phyloP scores from a whole-genome alignment of 1,140 invertebrate genomes.

The Drosophila sproati region DNA sequence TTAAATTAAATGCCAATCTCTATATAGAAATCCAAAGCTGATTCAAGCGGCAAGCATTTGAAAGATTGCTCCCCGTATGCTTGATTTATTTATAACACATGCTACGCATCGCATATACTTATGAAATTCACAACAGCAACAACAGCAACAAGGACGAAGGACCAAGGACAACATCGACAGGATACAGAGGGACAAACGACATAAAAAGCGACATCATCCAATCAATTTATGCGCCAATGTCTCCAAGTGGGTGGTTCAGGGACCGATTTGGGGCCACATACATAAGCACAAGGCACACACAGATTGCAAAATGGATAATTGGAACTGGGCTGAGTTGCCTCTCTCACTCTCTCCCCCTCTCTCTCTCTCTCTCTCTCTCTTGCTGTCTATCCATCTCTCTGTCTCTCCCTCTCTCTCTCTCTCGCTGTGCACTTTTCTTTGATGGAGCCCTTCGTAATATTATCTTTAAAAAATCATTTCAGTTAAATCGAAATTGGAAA shows the following conservation, averaged over 20 bases:
- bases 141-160: slow-evolving; percentile 6
- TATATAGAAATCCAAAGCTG: slow-evolving; percentile 40
- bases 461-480: slow-evolving; percentile 82
- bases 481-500: slow-evolving; percentile 74
- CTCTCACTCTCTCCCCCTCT: slow-evolving; percentile 24
- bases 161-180: slow-evolving; percentile 25
- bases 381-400: not conserved
- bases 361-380: not conserved
- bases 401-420: not conserved
- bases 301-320: slow-evolving; percentile 82
- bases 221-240: slow-evolving; percentile 81
- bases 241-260: slow-evolving; percentile 59
- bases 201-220: slow-evolving; percentile 83
- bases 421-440: slow-evolving; percentile 29
- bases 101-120: slow-evolving; percentile 72
- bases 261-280: slow-evolving; percentile 43
- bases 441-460: slow-evolving; percentile 66
- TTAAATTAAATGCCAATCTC: slow-evolving; percentile 73
- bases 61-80: slow-evolving; percentile 69
- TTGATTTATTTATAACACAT: slow-evolving; percentile 83
- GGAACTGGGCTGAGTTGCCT: slow-evolving; percentile 54
- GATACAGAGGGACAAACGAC: slow-evolving; percentile 61
- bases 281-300: slow-evolving; percentile 2
- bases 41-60: slow-evolving; percentile 31
- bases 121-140: slow-evolving; percentile 62